Evolutionary conservation across 2,797 vertebrate species (phyloP), one percentile per base, ranked within the genome.

Genomic region (Diplodus sargus): DNA sequence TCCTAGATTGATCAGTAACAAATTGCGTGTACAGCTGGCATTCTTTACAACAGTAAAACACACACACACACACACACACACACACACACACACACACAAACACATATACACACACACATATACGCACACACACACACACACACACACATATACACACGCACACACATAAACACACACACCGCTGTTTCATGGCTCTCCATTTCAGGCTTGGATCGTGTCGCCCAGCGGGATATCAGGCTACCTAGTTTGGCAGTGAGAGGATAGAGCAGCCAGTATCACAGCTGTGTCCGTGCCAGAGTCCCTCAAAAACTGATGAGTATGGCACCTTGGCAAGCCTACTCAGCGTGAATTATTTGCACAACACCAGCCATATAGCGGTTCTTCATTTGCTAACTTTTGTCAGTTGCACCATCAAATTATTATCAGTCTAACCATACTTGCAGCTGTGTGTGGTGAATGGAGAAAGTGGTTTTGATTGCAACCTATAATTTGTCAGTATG

Each of bases 1-100:
- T 81, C 61, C 30, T 79, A 71, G 79, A 90, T 81, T 80, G 86
- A 91, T 93, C 85, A 86, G 71, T 72, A 84, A 83, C 89, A 85
- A 81, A 82, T 56, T 83, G 60, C 62, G 51, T 81, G 47, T 81
- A 52, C 81, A 86, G 78, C 83, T 87, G 84, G 25, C 73, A 56
- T 75, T 76, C n/a, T 82, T 65, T 59, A 71, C 70, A 76, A 34
- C 65, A 43, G 57, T 71, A 9, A 63, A 30, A 60, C 28, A 28
- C 66, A 39, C 10, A 39, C 34, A 54, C 39, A n/a, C 20, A 39
- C 34, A 34, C 12, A 42, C 30, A 53, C 47, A 42, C 15, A 15
- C 5, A 4, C 28, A 25, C 18, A 15, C 70, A 71, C 64, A 72
- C 54, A 22, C 48, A 58, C 39, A n/a, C 20, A 45, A 25, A 34